These are phyloP conservation scores for Turdus rufiventris DNA, from an alignment of 2,113 vertebrate genomes.

Conservation along the genomic window DNA sequence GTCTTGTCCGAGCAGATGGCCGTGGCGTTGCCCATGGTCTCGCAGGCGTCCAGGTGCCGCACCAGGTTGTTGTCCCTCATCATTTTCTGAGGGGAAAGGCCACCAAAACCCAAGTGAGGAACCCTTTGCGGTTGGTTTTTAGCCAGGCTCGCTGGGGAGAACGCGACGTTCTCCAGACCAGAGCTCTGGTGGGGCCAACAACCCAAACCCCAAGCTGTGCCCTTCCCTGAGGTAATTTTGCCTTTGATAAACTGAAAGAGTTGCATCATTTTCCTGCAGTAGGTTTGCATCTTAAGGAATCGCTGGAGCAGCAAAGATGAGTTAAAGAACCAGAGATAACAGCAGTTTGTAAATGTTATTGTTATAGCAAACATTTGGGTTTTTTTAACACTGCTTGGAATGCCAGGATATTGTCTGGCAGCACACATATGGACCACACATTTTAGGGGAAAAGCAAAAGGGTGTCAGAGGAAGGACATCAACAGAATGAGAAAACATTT, in stretches of 20 bases:
- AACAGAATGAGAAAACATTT: neutral
- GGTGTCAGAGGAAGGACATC: neutral
- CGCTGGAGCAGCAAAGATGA: neutral
- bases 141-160: neutral
- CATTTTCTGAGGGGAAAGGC: slow-evolving; percentile 83
- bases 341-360: neutral
- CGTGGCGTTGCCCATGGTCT: too few species aligned
- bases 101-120: neutral
- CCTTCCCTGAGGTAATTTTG: neutral
- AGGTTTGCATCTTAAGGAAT: neutral
- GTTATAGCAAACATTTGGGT: neutral
- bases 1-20: too few species aligned
- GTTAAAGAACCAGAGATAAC: neutral
- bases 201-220: neutral
- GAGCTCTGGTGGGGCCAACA: neutral
- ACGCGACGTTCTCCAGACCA: neutral
- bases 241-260: neutral
- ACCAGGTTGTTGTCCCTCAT: too few species aligned
- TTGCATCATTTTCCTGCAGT: neutral
- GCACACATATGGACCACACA: accelerated
- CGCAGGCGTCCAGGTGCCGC: too few species aligned
- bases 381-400: neutral
- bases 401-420: neutral
- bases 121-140: neutral
- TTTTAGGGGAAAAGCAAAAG: neutral